phyloP scores from a whole-genome alignment of 2,888 invertebrate genomes.

The Agrotis segetum region DNA sequence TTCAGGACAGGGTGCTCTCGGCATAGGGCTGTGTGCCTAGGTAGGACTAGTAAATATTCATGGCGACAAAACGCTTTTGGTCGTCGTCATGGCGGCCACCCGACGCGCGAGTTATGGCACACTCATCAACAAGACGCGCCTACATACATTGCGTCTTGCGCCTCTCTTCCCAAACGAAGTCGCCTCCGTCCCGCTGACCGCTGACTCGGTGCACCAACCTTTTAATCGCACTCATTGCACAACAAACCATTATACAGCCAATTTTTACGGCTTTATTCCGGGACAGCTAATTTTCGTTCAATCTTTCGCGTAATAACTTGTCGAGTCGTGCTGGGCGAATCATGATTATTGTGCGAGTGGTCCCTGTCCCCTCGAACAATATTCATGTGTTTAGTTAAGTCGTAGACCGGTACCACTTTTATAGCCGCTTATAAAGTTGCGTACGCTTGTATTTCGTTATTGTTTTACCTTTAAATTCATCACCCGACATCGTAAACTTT shows the following conservation, averaged over 20 bases:
- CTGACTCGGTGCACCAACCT: slow-evolving; percentile 69
- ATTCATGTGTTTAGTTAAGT: slow-evolving; percentile 78
- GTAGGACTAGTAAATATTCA: slow-evolving; percentile 84
- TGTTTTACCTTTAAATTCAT: slow-evolving; percentile 69
- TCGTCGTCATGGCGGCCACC: slow-evolving; percentile 81
- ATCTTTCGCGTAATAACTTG: slow-evolving; percentile 83
- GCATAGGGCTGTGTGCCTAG: slow-evolving; percentile 73
- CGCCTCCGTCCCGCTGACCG: slow-evolving; percentile 53
- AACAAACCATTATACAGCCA: slow-evolving; percentile 70
- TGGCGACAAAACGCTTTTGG: slow-evolving; percentile 85
- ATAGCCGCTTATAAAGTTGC: slow-evolving; percentile 72
- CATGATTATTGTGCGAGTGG: slow-evolving; percentile 82
- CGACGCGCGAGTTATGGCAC: slow-evolving; percentile 83
- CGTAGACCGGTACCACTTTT: slow-evolving; percentile 73
- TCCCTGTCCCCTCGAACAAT: slow-evolving; percentile 75
- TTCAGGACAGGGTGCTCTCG: slow-evolving; percentile 53
- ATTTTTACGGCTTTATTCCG: slow-evolving; percentile 78
- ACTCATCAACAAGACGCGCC: slow-evolving; percentile 75
- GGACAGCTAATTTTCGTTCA: slow-evolving; percentile 81
- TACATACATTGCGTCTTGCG: slow-evolving; percentile 69
- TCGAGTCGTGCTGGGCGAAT: slow-evolving; percentile 84
- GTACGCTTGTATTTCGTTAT: slow-evolving; percentile 70
- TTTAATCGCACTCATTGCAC: slow-evolving; percentile 73
- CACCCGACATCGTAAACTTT: slow-evolving; percentile 65
- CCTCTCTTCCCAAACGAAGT: slow-evolving; percentile 55